These are phyloP conservation scores for Tupiocoris notatus DNA, from an alignment of 2,888 invertebrate species.

Conservation along the genomic window DNA sequence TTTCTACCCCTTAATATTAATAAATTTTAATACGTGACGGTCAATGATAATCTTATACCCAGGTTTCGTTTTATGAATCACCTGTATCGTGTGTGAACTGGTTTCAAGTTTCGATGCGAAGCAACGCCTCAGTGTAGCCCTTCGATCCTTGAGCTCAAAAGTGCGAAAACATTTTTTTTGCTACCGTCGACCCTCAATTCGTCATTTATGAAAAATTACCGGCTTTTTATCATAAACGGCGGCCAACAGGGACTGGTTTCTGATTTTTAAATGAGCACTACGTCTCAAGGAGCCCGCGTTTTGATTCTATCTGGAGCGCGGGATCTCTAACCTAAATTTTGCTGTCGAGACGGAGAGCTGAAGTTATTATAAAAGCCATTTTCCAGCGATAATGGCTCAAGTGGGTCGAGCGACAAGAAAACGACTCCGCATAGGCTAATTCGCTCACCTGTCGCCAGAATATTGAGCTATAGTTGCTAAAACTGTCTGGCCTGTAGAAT, in stretches of 20 bases:
- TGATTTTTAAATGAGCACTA: slow-evolving; percentile 13
- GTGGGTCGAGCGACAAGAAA: slow-evolving; percentile 9
- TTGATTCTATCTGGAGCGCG: background rate
- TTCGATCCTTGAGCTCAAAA: background rate
- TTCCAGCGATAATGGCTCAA: background rate
- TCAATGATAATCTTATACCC: no score
- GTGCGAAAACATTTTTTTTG: background rate
- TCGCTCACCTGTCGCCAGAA: slow-evolving; percentile 18
- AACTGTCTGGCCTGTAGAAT: no score
- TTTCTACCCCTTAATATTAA: no score
- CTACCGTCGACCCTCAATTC: background rate
- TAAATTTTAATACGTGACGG: no score
- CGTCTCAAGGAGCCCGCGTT: background rate
- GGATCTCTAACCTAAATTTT: slow-evolving; percentile 6
- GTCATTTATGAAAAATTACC: background rate
- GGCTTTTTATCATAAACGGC: background rate
- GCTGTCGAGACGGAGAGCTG: background rate
- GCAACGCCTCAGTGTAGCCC: no score
- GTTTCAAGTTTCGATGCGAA: no score
- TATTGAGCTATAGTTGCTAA: slow-evolving; percentile 1
- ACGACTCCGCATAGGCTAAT: background rate
- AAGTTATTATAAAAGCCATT: slow-evolving; percentile 12
- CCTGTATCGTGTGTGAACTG: no score
- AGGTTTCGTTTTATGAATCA: no score
- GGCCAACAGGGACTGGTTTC: background rate